phyloP scores from a whole-genome alignment of 2,888 invertebrate genomes.

The Tridacna gigas region DNA sequence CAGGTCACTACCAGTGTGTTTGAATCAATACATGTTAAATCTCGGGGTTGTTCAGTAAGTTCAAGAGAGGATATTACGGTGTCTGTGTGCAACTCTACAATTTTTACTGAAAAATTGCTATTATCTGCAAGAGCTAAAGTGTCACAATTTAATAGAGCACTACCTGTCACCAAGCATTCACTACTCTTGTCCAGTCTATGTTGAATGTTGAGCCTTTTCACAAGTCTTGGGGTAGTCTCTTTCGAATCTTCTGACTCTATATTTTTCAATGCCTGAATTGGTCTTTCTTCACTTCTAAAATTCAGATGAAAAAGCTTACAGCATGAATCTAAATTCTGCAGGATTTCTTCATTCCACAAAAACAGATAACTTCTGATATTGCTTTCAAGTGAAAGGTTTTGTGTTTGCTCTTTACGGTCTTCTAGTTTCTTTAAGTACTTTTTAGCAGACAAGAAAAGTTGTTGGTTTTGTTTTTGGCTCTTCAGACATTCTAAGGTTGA shows the following conservation, averaged over 20 bases:
- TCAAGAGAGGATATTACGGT: background rate
- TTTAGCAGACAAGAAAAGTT: background rate
- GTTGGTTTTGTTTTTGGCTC: background rate
- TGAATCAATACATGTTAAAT: background rate
- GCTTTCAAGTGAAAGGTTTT: background rate
- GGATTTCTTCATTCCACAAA: background rate
- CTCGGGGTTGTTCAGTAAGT: background rate
- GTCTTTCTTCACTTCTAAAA: background rate
- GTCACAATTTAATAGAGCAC: background rate
- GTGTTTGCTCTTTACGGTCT: background rate
- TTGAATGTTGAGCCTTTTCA: background rate
- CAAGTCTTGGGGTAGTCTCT: background rate
- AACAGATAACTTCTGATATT: background rate
- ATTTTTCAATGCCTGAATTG: background rate
- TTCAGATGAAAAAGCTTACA: background rate
- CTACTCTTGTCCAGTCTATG: background rate
- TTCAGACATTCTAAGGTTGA: background rate
- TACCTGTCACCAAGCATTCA: background rate
- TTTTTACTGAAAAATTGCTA: background rate
- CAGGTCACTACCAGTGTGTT: background rate
- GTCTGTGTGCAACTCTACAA: background rate
- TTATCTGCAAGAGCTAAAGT: background rate
- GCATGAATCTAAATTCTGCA: background rate
- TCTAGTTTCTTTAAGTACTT: background rate
- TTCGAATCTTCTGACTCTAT: background rate